A percentile compares a stretch with the other conserved stretches of the same genome.
Evolutionary conservation across 2,888 invertebrate species (phyloP).

Genomic region (Malthinus seriepunctatus): DNA sequence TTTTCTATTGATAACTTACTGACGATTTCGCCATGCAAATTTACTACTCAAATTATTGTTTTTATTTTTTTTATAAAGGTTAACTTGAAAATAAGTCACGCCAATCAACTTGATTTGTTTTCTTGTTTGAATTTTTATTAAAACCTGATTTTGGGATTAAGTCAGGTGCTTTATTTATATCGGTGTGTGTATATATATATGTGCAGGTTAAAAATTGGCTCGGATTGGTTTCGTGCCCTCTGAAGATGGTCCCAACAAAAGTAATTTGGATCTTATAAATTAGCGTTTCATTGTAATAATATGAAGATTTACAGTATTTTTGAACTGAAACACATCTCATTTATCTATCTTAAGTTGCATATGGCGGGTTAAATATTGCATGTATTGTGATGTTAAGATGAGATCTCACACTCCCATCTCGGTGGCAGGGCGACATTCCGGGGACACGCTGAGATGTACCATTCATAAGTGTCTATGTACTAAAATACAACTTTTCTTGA

Average conservation of each 20-base stretch:
- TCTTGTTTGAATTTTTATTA: too few species aligned
- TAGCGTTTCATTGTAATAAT: conserved; percentile 52
- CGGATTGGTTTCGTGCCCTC: conserved; percentile 39
- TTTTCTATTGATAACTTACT: too few species aligned
- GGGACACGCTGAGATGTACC: conserved; percentile 50
- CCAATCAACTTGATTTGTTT: too few species aligned
- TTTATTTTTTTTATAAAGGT: too few species aligned
- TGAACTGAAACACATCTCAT: conserved; percentile 41
- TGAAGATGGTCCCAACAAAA: conserved; percentile 42
- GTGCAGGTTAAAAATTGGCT: not conserved
- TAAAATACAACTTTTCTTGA: conserved; percentile 33
- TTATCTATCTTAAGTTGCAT: conserved; percentile 42
- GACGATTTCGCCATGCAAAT: too few species aligned
- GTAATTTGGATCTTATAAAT: conserved; percentile 54
- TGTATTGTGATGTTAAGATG: conserved; percentile 54
- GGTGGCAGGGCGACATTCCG: conserved; percentile 45
- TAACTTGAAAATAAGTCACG: too few species aligned
- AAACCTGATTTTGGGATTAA: too few species aligned
- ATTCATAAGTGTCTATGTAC: conserved; percentile 49
- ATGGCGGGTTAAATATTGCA: conserved; percentile 50
- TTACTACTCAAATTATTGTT: too few species aligned
- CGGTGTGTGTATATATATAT: too few species aligned
- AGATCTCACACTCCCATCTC: conserved; percentile 44
- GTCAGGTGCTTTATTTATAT: too few species aligned
- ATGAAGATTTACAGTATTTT: conserved; percentile 47